phyloP scores from a whole-genome alignment of 2,113 vertebrate genomes.

The Oreotragus oreotragus region DNA sequence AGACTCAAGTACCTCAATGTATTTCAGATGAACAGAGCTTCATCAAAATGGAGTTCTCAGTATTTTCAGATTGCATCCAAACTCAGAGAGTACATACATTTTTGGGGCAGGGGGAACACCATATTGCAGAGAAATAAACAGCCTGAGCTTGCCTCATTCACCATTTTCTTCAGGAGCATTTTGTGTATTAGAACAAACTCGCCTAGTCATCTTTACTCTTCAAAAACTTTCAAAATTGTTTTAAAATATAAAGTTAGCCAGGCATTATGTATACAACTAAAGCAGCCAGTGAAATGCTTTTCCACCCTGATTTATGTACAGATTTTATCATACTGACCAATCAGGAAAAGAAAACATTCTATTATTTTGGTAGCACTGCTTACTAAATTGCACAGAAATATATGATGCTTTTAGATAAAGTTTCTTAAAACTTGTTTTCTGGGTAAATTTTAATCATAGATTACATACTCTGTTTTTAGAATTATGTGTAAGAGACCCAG shows the following conservation, averaged over 20 bases:
- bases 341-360: not conserved
- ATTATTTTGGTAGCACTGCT: not conserved
- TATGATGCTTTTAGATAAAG: not conserved
- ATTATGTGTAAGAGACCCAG: not conserved
- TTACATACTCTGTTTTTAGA: not conserved
- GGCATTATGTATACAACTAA: too few species aligned
- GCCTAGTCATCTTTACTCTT: not conserved
- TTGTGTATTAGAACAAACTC: not conserved
- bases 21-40: not conserved
- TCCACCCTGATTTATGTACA: not conserved
- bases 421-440: not conserved
- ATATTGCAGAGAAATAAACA: too few species aligned
- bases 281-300: not conserved
- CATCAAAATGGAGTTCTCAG: not conserved
- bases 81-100: not conserved
- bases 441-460: not conserved
- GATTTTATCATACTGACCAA: not conserved
- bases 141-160: not conserved
- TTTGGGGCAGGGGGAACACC: fast-evolving
- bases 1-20: fast-evolving
- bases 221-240: not conserved
- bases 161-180: not conserved
- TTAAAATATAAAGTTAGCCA: not conserved
- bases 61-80: fast-evolving
- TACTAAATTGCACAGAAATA: not conserved